Conservation (phyloP, 2,888 invertebrate genomes). For the Leptopilina myrica region DNA sequence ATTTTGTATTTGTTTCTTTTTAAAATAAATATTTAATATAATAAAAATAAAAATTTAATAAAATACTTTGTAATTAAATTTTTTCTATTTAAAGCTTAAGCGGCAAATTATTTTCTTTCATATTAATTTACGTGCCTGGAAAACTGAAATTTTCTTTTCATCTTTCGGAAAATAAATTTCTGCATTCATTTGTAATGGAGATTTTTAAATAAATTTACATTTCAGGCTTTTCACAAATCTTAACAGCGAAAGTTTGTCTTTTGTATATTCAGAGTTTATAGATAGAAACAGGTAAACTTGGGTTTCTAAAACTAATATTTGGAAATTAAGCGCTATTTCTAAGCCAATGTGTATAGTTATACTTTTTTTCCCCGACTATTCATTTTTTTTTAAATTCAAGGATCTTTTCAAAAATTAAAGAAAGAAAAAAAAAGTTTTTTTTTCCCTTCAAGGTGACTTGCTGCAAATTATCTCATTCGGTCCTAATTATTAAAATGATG, state of each 20-base stretch:
- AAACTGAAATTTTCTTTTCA: not conserved
- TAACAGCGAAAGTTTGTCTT: conserved; percentile 23
- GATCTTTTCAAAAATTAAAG: not conserved
- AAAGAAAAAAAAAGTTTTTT: not conserved
- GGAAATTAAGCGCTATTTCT: conserved; percentile 1
- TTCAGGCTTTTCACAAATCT: not conserved
- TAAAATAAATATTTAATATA: too few species aligned
- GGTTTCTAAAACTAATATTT: conserved; percentile 19
- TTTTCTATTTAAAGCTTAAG: too few species aligned
- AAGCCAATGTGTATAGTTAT: not conserved
- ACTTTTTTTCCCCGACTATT: not conserved
- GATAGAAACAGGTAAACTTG: conserved; percentile 5
- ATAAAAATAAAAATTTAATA: too few species aligned
- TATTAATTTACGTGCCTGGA: too few species aligned
- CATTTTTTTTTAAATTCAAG: conserved; percentile 16
- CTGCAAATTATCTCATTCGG: not conserved
- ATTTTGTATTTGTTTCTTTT: too few species aligned
- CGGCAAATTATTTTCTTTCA: not conserved
- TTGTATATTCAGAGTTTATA: not conserved
- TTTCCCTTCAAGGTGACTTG: not conserved
- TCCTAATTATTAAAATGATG: not conserved
- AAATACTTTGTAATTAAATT: too few species aligned
- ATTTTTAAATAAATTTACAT: not conserved
- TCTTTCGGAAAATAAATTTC: not conserved
- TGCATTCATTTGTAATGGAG: not conserved